Conservation (phyloP, 2,797 vertebrate genomes). For the Podarcis siculus region DNA sequence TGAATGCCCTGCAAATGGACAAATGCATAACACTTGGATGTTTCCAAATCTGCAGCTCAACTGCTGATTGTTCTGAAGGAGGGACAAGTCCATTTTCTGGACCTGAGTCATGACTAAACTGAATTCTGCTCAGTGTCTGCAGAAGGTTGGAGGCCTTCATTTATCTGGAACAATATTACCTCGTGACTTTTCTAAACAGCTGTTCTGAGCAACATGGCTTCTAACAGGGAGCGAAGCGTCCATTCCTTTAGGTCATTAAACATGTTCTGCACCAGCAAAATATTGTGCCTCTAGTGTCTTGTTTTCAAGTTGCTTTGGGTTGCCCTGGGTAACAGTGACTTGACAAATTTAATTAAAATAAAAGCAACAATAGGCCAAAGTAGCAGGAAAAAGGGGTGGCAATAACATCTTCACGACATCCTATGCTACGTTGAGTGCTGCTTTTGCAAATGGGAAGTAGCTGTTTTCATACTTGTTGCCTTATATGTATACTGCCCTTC, state of each 20-base stretch:
- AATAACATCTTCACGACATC: not conserved
- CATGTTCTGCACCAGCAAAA: not conserved
- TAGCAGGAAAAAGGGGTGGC: not conserved
- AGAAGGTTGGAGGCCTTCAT: too few relatives aligned
- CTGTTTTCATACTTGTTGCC: too few relatives aligned
- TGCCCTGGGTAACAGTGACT: too few relatives aligned
- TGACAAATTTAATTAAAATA: too few relatives aligned
- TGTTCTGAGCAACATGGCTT: not conserved
- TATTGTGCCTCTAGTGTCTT: not conserved
- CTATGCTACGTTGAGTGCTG: too few relatives aligned
- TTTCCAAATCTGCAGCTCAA: not conserved
- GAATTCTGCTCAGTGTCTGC: not conserved
- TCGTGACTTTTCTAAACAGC: too few relatives aligned
- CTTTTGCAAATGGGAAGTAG: too few relatives aligned
- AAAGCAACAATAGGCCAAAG: not conserved
- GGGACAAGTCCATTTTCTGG: not conserved
- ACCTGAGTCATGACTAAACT: not conserved
- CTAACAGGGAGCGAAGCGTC: not conserved
- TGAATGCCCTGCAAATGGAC: too few relatives aligned
- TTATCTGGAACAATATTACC: not conserved
- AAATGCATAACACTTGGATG: not conserved
- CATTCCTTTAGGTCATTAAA: not conserved
- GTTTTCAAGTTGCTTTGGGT: too few relatives aligned
- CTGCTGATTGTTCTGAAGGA: not conserved
- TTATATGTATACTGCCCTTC: too few relatives aligned